Base-by-base conservation (phyloP, 2,888 invertebrate species). In the Polietes domitor region DNA sequence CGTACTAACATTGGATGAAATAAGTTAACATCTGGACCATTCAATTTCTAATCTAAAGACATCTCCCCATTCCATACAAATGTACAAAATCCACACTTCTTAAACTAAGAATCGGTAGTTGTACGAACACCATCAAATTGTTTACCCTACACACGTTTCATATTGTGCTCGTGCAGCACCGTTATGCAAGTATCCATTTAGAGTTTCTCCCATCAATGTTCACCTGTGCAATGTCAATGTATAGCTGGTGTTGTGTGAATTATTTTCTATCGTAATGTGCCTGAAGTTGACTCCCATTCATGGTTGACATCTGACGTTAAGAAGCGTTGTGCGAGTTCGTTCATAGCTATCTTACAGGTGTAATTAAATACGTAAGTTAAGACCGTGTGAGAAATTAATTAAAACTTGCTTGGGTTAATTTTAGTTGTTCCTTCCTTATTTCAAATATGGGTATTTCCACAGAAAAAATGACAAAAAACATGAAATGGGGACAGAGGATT, bases 331-430 rank as follows among this genome's bases (percentile, higher is more conserved):
- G n/a, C n/a, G 37, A 41, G 32, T 26, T 12, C 41, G 32, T 58
- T 63, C 24, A 6, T 72, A 70, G 15, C 10, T n/a, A 43, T 85
- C 83, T 86, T 86, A 86, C 86, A 85, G 85, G 83, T 86, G 86
- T 85, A 86, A 86, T 87, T 86, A 86, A 85, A 83, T 83, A 85
- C 85, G 84, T 79, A 85, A 86, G 87, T 86, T 86, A 86, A 86
- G 86, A 85, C 82, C 85, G 85, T 85, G 86, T 85, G 86, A 76
- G 85, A 87, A 87, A 86, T 87, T 87, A 87, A 87, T 87, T 87
- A 87, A 87, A 87, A 87, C 78, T 87, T 87, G 83, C 78, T 68
- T 65, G 26, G 10, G n/a, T 15, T 55, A 50, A 15, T 63, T 72
- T 63, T 53, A 41, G 70, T 28, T 71, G 10, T 32, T 74, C 55